These are phyloP conservation scores for Seira musarum DNA, from an alignment of 2,888 invertebrate genomes.

Conservation along the genomic window DNA sequence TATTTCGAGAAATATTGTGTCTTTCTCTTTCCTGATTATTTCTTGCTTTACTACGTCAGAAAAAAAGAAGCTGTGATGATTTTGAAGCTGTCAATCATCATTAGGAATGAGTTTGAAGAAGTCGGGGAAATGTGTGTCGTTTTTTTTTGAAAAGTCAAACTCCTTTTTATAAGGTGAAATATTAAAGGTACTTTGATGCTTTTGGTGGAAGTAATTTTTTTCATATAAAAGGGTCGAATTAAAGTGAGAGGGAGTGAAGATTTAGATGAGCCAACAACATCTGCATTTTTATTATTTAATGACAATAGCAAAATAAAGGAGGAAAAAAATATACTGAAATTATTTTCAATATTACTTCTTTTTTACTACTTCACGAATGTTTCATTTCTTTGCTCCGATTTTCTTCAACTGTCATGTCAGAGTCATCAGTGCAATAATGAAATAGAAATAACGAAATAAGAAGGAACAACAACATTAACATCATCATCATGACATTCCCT, in stretches of 20 bases:
- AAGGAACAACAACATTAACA: no score
- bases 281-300: conserved; percentile 52
- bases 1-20: conserved; percentile 43
- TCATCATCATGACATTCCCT: no score
- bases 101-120: conserved; percentile 65
- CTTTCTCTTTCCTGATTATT: no score
- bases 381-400: conserved; percentile 42
- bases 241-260: conserved; percentile 27
- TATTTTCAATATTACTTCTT: conserved; percentile 18
- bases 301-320: conserved; percentile 29
- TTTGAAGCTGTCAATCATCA: conserved; percentile 67
- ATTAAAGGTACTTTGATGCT: no score
- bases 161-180: no score
- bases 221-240: no score
- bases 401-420: conserved; percentile 38
- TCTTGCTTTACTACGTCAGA: conserved; percentile 42
- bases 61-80: conserved; percentile 27
- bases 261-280: conserved; percentile 48
- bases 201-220: no score
- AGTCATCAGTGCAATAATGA: no score
- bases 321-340: neutral
- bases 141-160: no score
- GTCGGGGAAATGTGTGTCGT: no score
- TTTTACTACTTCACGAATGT: conserved; percentile 13
- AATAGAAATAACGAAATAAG: no score